phyloP scores from a whole-genome alignment of 2,888 invertebrate genomes.

The Tenthredo notha region DNA sequence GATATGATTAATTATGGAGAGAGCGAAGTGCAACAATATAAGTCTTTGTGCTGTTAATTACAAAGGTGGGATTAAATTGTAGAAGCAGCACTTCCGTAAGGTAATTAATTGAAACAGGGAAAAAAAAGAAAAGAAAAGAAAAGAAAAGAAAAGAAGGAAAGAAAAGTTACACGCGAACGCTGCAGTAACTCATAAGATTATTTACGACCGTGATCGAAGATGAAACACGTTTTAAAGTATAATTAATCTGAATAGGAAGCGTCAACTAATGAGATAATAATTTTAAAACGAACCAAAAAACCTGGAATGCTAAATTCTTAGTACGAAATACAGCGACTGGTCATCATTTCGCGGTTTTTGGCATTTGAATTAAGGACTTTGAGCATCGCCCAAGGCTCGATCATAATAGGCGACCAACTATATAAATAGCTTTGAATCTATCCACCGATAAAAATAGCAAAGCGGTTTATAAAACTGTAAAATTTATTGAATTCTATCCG shows the following conservation, averaged over 20 bases:
- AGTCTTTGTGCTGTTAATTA: neutral
- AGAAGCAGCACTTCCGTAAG: neutral
- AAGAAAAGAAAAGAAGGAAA: neutral
- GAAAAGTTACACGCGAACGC: neutral
- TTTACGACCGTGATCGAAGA: neutral
- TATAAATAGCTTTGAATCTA: neutral
- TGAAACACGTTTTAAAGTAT: neutral
- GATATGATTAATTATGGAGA: conserved; percentile 18
- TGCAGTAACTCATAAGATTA: neutral
- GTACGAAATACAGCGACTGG: too few species aligned
- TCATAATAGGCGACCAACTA: neutral
- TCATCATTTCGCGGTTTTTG: neutral
- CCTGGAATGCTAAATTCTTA: neutral
- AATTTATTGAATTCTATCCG: neutral
- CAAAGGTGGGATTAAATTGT: neutral
- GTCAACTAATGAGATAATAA: neutral
- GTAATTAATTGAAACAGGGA: neutral
- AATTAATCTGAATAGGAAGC: conserved; percentile 14
- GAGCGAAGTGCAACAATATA: conserved; percentile 11
- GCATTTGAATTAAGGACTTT: neutral
- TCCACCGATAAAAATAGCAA: neutral
- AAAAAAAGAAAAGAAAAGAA: neutral
- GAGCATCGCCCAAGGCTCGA: conserved; percentile 12
- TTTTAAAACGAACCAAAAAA: neutral
- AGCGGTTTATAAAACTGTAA: neutral